phyloP scores from a whole-genome alignment of 2,888 invertebrate genomes.

The Ornithoptera priamus region DNA sequence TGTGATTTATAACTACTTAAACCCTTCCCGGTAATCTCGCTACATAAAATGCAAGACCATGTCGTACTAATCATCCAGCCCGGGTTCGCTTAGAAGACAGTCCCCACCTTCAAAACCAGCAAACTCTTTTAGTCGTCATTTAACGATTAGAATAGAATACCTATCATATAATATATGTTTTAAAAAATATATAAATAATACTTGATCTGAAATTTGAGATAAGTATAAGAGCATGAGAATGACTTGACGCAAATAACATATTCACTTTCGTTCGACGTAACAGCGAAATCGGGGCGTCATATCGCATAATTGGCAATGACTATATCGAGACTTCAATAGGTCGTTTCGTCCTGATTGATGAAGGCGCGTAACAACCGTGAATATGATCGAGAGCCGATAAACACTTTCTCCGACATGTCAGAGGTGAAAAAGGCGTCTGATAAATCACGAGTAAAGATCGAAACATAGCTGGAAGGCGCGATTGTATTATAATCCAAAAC shows the following conservation, averaged over 20 bases:
- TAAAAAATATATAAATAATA: no score
- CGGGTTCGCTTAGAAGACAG: no score
- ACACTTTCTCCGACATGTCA: conserved; percentile 61
- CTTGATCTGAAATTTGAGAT: no score
- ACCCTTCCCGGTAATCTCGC: no score
- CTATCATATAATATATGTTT: no score
- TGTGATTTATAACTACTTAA: no score
- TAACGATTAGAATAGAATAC: no score
- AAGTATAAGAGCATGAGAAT: conserved; percentile 1
- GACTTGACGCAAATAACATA: conserved; percentile 9
- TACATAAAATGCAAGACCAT: no score
- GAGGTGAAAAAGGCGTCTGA: conserved; percentile 52
- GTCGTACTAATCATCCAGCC: no score
- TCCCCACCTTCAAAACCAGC: no score
- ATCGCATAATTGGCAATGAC: conserved; percentile 27
- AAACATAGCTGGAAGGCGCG: conserved; percentile 52
- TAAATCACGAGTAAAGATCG: conserved; percentile 56
- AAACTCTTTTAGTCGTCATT: no score
- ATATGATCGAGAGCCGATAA: conserved; percentile 45
- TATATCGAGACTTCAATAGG: conserved; percentile 33
- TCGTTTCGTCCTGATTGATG: conserved; percentile 51
- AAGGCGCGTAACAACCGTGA: conserved; percentile 56
- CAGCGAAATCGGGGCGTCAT: conserved; percentile 21
- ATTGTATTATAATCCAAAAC: conserved; percentile 3
- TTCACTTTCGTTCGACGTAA: conserved; percentile 23